These are phyloP conservation scores for Geotrypetes seraphini DNA, from an alignment of 2,797 vertebrate species.

Conservation along the genomic window DNA sequence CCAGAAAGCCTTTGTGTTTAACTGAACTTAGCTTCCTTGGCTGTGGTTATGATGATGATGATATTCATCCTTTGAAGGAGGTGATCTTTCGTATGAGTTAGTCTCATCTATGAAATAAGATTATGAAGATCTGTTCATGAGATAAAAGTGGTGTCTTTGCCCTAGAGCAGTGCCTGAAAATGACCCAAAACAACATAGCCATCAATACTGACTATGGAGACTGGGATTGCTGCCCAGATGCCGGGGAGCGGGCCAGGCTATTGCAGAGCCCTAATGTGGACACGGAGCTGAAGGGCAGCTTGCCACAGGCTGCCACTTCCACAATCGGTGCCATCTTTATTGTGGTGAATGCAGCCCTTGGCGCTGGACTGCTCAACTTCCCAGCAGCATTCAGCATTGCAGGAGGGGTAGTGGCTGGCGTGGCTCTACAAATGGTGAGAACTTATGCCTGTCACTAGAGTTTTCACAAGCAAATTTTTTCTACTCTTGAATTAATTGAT, in stretches of 20 bases:
- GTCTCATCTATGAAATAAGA: too few species aligned
- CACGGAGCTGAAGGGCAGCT: conserved; percentile 28
- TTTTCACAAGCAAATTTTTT: too few species aligned
- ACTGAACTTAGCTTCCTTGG: too few species aligned
- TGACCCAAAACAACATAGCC: conserved; percentile 52
- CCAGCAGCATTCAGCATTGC: conserved; percentile 89
- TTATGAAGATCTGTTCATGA: too few species aligned
- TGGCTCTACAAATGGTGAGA: conserved; percentile 83
- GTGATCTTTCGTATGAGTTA: neutral
- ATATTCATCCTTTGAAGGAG: neutral
- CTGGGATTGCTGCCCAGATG: conserved; percentile 65
- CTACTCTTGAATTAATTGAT: too few species aligned
- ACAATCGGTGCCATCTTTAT: conserved; percentile 78
- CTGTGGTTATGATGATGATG: too few species aligned
- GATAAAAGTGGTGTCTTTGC: too few species aligned
- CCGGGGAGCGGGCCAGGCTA: conserved; percentile 79
- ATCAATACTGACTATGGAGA: conserved; percentile 74
- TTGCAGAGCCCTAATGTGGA: conserved; percentile 84
- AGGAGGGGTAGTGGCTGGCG: conserved; percentile 73
- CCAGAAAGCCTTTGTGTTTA: too few species aligned
- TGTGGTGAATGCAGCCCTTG: conserved; percentile 88
- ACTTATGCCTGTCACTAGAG: neutral
- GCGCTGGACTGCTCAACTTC: conserved; percentile 92
- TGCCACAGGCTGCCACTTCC: conserved; percentile 53
- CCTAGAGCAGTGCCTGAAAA: too few species aligned